A percentile compares a stretch with the other conserved stretches of the same genome.
Conservation (phyloP, 2,888 invertebrate genomes). For the Nephrotoma appendiculata region DNA sequence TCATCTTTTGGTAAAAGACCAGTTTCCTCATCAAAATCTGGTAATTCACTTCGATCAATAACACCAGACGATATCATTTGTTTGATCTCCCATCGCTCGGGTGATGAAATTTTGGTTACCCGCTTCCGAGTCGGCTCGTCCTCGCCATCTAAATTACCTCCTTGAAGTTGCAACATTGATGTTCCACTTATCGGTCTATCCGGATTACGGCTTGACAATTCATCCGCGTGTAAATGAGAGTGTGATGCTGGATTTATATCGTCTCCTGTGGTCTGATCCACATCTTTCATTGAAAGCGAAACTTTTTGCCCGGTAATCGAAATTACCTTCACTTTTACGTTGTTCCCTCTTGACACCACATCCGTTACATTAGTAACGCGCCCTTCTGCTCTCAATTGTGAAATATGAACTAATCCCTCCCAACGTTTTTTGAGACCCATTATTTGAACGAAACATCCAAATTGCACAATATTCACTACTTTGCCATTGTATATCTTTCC, state of each 20-base stretch:
- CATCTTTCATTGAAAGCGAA: conserved; percentile 95
- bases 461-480: conserved; percentile 92
- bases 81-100: conserved; percentile 95
- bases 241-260: conserved; percentile 83
- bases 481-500: conserved; percentile 85
- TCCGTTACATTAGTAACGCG: conserved; percentile 89
- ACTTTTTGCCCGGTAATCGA: conserved; percentile 90
- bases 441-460: conserved; percentile 94
- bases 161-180: conserved; percentile 38
- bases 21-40: conserved; percentile 95
- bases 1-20: conserved; percentile 84
- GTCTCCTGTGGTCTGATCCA: conserved; percentile 85
- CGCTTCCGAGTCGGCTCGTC: conserved; percentile 70
- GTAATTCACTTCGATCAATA: conserved; percentile 83
- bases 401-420: conserved; percentile 97
- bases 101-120: conserved; percentile 85
- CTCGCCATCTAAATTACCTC: conserved; percentile 48
- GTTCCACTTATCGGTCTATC: conserved; percentile 66
- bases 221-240: conserved; percentile 44
- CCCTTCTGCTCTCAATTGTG: conserved; percentile 82
- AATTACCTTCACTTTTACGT: conserved; percentile 83
- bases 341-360: conserved; percentile 78
- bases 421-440: conserved; percentile 78
- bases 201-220: conserved; percentile 61
- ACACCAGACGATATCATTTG: conserved; percentile 92